Evolutionary conservation across 2,113 vertebrate genomes (phyloP), one percentile per base, ranked within the genome.

Genomic region (Antennarius striatus): DNA sequence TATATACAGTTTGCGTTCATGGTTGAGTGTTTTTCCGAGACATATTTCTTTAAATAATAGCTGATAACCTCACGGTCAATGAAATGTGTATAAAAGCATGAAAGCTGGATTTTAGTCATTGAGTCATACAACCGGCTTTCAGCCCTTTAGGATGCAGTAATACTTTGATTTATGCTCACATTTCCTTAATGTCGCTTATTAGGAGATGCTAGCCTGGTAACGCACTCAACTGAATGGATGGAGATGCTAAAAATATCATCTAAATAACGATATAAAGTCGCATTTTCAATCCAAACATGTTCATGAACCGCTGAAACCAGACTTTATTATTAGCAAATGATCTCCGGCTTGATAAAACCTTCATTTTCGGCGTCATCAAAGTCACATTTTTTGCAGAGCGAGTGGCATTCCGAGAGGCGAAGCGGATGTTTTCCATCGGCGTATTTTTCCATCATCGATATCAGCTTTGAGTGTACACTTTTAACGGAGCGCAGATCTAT

Each of bases 371-470:
- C 14, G 14, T 15, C 45, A 45, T 45, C 43, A 45, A 45, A 45
- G 43, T 45, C 6, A 45, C 45, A 4, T 15, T 45, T 45, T 45
- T 47, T 47, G 62, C 53, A 45, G 45, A 56, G 63, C 17, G 45
- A 56, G 63, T 16, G 15, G 12, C 46, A 22, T 32, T 29, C 16
- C 45, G 32, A 46, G 45, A 39, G 7, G 22, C 58, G 49, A 29
- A 63, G 22, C 58, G 49, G 36, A 63, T 70, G 72, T 59, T 77
- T 61, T 55, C 57, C 47, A 0, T 17, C n/a, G 70, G 75, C 70
- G 67, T 69, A 76, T 73, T 62, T 72, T 60, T 77, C 67, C 61
- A 86, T 74, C 68, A 78, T 86, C 82, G 75, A 84, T 87, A 87
- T 68, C 74, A 51, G 28, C 46, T 70, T 52, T n/a, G 46, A 78